Evolutionary conservation across 2,888 invertebrate species (phyloP).

Genomic region (Cinara cedri): DNA sequence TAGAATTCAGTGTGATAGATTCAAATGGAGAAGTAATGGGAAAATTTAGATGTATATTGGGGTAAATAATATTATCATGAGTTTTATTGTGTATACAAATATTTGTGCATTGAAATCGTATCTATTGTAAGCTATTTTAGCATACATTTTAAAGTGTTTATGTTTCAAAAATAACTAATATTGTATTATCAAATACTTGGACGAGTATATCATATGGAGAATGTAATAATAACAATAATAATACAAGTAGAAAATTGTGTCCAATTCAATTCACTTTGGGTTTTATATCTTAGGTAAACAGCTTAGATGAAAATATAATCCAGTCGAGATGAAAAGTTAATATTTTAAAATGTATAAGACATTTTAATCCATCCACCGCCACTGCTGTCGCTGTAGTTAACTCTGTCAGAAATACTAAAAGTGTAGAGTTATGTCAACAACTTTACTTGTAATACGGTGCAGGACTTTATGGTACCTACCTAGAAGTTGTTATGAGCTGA

Average conservation of each 20-base stretch:
- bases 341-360: conserved; percentile 20
- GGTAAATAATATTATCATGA: too few relatives aligned
- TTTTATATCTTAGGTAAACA: not conserved
- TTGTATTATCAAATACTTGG: too few relatives aligned
- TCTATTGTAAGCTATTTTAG: too few relatives aligned
- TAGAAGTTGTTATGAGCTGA: conserved; percentile 30
- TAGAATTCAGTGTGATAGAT: too few relatives aligned
- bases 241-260: not conserved
- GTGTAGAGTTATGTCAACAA: conserved; percentile 32
- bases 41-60: too few relatives aligned
- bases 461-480: not conserved
- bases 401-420: conserved; percentile 23
- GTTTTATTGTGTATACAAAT: too few relatives aligned
- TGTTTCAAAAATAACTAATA: too few relatives aligned
- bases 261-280: not conserved
- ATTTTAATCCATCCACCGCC: conserved; percentile 16
- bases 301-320: conserved; percentile 26
- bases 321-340: conserved; percentile 14
- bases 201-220: too few relatives aligned
- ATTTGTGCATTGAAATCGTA: too few relatives aligned
- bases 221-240: too few relatives aligned
- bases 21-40: too few relatives aligned
- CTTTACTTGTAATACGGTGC: conserved; percentile 25
- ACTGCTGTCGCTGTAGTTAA: not conserved
- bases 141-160: too few relatives aligned